Evolutionary conservation across 2,113 vertebrate species (phyloP), one percentile per base, ranked within the genome.

Genomic region (Cephalopterus ornatus): DNA sequence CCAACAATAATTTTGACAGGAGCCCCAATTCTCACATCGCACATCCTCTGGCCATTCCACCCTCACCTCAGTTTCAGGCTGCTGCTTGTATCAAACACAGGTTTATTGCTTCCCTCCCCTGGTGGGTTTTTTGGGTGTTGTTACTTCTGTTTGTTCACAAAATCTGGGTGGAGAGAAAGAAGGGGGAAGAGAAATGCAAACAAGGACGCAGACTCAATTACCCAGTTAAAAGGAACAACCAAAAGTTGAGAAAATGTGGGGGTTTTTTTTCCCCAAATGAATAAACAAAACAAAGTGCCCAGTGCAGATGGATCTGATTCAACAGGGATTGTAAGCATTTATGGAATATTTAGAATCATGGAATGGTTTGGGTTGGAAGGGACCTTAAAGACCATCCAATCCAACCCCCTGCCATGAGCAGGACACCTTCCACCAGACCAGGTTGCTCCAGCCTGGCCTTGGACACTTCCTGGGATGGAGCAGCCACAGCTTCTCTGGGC

Each of bases 351-450:
- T 12, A 8, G 17, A 56, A 50, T 33, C 22, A 1, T 4, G 4
- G 37, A 30, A 37, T 16, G 14, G 6, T 15, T 68, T 21, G 39
- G 23, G 30, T 1, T 46, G 24, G 15, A 21, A 59, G 3, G 28
- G 13, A 75, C 2, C 0, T 46, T 4, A 30, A n/a, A 30, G 0
- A 0, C 0, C 27, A 28, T 0, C 5, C 12, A 13, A 1, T 22
- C 0, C 41, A 33, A 37, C 2, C 35, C 42, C 41, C 50, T 24
- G 42, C 53, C 66, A 30, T 32, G 42, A 41, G 32, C 67, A 88
- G 76, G 67, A 56, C 85, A 58, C 8, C 16, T 82, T 0, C 52
- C 77, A 37, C 27, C 37, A 15, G 26, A 4, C 56, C 85, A 78
- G 55, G 73, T 9, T 71, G 66, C 24, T 78, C 84, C 86, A 89